Conservation (phyloP, 2,113 vertebrate species). For the Puffinus mauretanicus region DNA sequence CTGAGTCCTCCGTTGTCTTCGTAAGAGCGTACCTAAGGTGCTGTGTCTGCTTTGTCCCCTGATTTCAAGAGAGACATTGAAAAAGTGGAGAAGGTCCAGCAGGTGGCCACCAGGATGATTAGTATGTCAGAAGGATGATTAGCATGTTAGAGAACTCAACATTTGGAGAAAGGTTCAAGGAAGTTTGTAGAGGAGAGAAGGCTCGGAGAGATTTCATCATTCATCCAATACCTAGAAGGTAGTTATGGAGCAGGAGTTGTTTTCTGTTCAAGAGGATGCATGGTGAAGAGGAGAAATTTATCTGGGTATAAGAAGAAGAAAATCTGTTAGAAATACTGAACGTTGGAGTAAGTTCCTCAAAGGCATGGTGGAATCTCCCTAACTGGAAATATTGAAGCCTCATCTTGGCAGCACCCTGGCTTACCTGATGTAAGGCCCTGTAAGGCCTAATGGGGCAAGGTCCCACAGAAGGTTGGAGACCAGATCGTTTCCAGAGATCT, state of each 20-base stretch:
- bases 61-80: neutral
- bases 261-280: neutral
- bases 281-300: neutral
- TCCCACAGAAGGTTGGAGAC: neutral
- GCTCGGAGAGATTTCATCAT: neutral
- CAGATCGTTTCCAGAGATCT: neutral
- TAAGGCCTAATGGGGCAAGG: neutral
- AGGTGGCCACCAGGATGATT: neutral
- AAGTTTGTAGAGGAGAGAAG: neutral
- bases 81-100: neutral
- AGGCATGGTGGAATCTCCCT: neutral
- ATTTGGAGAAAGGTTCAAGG: neutral
- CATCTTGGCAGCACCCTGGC: no score
- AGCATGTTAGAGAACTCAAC: neutral
- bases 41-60: neutral
- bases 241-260: neutral
- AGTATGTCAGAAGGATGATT: neutral
- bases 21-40: neutral
- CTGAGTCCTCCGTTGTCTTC: neutral
- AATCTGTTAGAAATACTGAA: neutral
- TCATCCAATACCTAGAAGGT: neutral
- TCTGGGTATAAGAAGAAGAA: neutral
- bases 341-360: neutral
- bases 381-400: neutral
- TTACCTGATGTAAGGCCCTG: neutral